Conservation (phyloP, 2,888 invertebrate genomes). For the Ophioninae sp. region DNA sequence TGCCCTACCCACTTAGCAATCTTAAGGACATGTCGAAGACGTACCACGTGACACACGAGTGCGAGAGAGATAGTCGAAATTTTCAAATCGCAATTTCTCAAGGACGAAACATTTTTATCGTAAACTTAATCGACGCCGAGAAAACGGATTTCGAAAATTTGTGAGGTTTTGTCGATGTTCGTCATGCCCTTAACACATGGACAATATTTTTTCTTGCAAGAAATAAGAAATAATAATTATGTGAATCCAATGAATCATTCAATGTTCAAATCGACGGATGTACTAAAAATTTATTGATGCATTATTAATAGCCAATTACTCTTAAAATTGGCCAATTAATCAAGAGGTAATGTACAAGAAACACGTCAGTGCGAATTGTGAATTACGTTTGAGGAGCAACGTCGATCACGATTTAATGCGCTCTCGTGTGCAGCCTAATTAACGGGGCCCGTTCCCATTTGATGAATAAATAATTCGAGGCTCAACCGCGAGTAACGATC, state of each 20-base stretch:
- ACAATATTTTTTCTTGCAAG: too few relatives aligned
- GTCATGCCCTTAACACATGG: too few relatives aligned
- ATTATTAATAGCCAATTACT: background rate
- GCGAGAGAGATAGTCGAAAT: too few relatives aligned
- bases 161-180: too few relatives aligned
- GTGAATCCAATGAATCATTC: background rate
- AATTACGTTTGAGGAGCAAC: slow-evolving; percentile 14
- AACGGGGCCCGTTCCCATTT: slow-evolving; percentile 40
- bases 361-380: background rate
- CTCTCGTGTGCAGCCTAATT: slow-evolving; percentile 52
- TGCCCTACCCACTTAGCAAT: too few relatives aligned
- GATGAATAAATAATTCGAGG: slow-evolving; percentile 62
- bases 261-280: background rate
- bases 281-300: background rate
- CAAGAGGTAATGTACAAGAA: background rate
- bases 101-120: too few relatives aligned
- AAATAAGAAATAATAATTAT: background rate
- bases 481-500: slow-evolving; percentile 48
- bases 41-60: too few relatives aligned
- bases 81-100: too few relatives aligned
- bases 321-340: background rate
- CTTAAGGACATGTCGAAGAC: too few relatives aligned
- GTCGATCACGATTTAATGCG: background rate
- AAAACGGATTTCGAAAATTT: too few relatives aligned
- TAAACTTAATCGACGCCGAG: too few relatives aligned